These are phyloP conservation scores for Chondrilla cf. caribensis DNA, from an alignment of 37 sponge, comb jelly and placozoan genomes.

Conservation along the genomic window DNA sequence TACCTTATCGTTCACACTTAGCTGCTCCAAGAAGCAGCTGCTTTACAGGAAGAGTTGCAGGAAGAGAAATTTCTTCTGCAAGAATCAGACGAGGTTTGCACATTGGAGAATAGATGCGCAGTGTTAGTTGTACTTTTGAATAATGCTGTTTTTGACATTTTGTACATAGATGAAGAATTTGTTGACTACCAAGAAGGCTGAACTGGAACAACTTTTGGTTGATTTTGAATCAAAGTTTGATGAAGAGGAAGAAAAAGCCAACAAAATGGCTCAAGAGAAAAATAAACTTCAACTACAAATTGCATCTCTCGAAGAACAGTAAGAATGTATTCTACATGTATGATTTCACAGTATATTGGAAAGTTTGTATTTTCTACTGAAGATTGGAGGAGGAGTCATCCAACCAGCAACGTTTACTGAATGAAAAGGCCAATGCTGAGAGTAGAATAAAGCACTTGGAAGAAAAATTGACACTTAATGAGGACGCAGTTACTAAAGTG, in stretches of 20 bases:
- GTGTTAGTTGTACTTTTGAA: not conserved
- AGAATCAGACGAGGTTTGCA: constrained; percentile 87
- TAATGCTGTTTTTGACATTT: not conserved
- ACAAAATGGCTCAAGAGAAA: constrained; percentile 72
- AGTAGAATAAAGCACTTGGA: constrained; percentile 75
- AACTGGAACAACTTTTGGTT: constrained; percentile 81
- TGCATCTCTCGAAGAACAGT: constrained; percentile 80
- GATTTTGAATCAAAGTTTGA: constrained; percentile 78
- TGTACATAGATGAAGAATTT: constrained; percentile 63
- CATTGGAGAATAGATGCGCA: too few species aligned
- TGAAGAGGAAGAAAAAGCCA: constrained; percentile 79
- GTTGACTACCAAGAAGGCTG: constrained; percentile 81
- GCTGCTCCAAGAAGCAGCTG: constrained; percentile 28
- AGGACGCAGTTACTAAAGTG: constrained; percentile 78
- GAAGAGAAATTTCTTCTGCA: constrained; percentile 88
- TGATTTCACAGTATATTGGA: not conserved
- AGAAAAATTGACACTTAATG: constrained; percentile 69
- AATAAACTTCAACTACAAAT: constrained; percentile 61
- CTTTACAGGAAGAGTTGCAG: constrained; percentile 80
- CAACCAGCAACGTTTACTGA: constrained; percentile 60
- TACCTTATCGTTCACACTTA: not conserved
- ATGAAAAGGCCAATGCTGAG: constrained; percentile 66
- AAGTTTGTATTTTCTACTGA: not conserved
- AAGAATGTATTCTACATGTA: constrained; percentile 31
- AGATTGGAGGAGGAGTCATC: constrained; percentile 85